Evolutionary conservation across 2,888 invertebrate genomes (phyloP), one percentile per base, ranked within the genome.

Genomic region (Tetragonula carbonaria): DNA sequence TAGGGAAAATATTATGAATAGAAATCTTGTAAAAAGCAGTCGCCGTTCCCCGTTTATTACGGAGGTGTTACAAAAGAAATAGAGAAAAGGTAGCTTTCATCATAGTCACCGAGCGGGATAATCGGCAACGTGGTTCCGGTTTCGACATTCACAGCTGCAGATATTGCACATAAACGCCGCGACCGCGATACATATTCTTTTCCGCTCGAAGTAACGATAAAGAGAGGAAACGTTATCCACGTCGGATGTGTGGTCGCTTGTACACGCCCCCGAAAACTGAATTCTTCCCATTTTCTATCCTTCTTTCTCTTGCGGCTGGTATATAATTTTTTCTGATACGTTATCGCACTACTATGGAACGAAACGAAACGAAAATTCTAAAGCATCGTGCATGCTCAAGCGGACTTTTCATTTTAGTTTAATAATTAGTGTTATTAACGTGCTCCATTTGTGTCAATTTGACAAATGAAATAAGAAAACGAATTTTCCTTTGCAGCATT

Each of bases 51-150:
- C 38, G 6, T 38, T 38, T 38, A 38, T 38, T 38, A 11, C 45
- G 8, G 33, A 74, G 55, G 53, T 53, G 18, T 28, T 51, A 28
- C n/a, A 51, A 38, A 11, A 38, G 59, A 55, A 28, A 28, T 28
- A 28, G 18, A 6, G 51, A 70, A 65, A 21, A 28, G 38, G 21
- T 28, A 59, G n/a, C 53, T 62, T 74, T 74, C 72, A 82, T 81
- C 71, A 28, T 3, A 55, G 50, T 23, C n/a, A 50, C 51, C 62
- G 55, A 68, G 59, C 62, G 66, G 50, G 50, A 70, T 28, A 74
- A 80, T 68, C 51, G 63, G 45, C 55, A 72, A 68, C 23, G 78
- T 76, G 74, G 68, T 85, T 85, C 85, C 85, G 78, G 72, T 85
- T 79, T 73, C 57, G 59, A 68, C 57, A 55, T 38, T 53, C 59